Evolutionary conservation across 1,140 invertebrate genomes (phyloP).

Genomic region (Tetragonula clypearis): DNA sequence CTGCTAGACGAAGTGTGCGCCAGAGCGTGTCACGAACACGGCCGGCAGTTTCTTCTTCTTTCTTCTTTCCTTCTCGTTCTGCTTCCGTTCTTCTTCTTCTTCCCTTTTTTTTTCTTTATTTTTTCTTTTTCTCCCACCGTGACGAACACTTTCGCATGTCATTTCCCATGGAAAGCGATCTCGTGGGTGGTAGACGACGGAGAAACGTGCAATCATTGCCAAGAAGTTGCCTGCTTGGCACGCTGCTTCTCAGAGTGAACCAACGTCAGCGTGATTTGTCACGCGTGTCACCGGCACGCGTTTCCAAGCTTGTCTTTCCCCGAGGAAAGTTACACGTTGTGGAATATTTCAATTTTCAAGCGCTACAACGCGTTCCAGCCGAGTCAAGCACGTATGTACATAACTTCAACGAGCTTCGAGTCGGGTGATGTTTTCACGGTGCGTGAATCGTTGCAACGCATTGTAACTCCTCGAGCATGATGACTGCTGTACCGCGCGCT

Average conservation of each 20-base stretch:
- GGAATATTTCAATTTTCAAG: background rate
- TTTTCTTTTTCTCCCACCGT: background rate
- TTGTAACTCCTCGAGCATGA: background rate
- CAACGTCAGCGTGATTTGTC: background rate
- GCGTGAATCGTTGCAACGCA: constrained; percentile 26
- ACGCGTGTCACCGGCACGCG: constrained; percentile 2
- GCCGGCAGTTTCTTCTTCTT: constrained; percentile 5
- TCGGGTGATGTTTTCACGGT: background rate
- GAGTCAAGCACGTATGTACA: background rate
- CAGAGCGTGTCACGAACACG: background rate
- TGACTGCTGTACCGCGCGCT: background rate
- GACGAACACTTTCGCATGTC: constrained; percentile 45
- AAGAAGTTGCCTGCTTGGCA: constrained; percentile 9
- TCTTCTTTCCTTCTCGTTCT: background rate
- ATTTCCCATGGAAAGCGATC: constrained; percentile 29
- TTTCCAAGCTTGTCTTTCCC: constrained; percentile 1
- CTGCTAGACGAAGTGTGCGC: background rate
- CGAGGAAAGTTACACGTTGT: background rate
- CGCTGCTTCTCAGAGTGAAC: background rate
- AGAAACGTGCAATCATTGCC: constrained; percentile 43
- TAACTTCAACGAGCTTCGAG: constrained; percentile 1
- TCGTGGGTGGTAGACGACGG: background rate
- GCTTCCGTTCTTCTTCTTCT: constrained; percentile 12
- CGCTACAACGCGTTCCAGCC: background rate
- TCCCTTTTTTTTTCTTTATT: too few relatives aligned